Percentiles rank a stretch among this genome's conserved stretches.
Conservation (phyloP, 2,888 invertebrate species). For the Tortricodes alternella region DNA sequence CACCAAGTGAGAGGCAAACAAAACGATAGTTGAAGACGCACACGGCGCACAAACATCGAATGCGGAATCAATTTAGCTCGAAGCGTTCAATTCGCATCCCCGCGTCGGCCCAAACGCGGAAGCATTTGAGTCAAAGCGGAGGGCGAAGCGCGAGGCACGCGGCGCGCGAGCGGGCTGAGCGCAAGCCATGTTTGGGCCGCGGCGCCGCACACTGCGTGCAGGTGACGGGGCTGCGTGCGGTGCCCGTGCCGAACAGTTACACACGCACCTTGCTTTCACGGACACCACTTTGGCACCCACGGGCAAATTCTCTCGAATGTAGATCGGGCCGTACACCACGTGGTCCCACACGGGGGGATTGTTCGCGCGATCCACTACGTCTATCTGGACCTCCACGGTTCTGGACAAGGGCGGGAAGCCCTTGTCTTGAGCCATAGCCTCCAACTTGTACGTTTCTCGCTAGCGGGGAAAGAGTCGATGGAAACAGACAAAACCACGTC, state of each 20-base stretch:
- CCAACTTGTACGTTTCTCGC: conserved; percentile 99
- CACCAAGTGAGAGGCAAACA: conserved; percentile 77
- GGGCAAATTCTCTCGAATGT: conserved; percentile 98
- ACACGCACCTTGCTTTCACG: conserved; percentile 98
- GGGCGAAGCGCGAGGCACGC: conserved; percentile 24
- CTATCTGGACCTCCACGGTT: conserved; percentile 98
- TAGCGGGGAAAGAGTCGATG: conserved; percentile 86
- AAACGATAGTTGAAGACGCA: conserved; percentile 60
- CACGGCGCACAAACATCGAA: conserved; percentile 66
- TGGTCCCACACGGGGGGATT: conserved; percentile 99
- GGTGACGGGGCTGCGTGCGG: conserved; percentile 84
- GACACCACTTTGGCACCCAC: conserved; percentile 99
- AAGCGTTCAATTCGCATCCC: conserved; percentile 24
- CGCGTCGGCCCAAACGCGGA: conserved; percentile 11
- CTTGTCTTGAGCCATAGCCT: conserved; percentile 99
- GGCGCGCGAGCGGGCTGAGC: conserved; percentile 30
- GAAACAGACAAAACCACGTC: conserved; percentile 86
- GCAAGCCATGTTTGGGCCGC: conserved; percentile 42
- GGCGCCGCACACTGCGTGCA: conserved; percentile 70
- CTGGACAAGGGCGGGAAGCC: conserved; percentile 97
- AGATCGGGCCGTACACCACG: conserved; percentile 97
- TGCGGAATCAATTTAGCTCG: conserved; percentile 29
- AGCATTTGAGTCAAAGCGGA: conserved; percentile 9
- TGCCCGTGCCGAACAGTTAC: conserved; percentile 81
- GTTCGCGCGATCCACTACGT: conserved; percentile 98